Conservation (phyloP, 2,113 vertebrate genomes). For the Machaerirhynchus nigripectus region DNA sequence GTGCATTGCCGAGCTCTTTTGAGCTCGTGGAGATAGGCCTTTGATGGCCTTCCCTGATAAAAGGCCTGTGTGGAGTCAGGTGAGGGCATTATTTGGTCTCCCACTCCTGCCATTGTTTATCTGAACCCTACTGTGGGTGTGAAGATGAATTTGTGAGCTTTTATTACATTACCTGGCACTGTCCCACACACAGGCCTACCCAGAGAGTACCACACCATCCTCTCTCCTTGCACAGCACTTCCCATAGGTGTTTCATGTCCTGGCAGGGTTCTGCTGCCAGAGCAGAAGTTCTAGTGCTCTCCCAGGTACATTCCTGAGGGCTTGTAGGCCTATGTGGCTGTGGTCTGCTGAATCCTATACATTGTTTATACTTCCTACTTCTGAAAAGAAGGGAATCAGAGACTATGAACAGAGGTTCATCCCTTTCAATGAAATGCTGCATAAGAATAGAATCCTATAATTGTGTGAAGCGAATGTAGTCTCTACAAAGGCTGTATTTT, state of each 20-base stretch:
- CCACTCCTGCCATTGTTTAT: not conserved
- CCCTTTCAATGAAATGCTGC: not conserved
- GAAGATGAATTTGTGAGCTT: not conserved
- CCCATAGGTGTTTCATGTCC: accelerated
- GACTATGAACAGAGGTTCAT: not conserved
- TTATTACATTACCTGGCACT: not conserved
- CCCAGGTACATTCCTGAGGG: not conserved
- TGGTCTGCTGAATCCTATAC: not conserved
- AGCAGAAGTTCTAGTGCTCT: not conserved
- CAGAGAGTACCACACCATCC: not conserved
- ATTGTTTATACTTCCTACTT: not conserved
- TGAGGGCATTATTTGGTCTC: not conserved
- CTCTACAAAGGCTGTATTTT: not conserved
- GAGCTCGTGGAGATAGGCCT: not conserved
- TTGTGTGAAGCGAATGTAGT: not conserved
- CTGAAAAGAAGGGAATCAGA: not conserved
- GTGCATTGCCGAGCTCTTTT: not conserved
- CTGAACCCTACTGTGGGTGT: not conserved
- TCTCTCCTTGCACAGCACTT: not conserved
- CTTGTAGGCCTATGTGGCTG: not conserved
- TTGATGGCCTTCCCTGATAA: not conserved
- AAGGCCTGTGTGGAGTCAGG: accelerated
- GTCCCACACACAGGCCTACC: not conserved
- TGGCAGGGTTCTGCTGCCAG: accelerated
- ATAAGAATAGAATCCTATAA: not conserved